phyloP scores from a whole-genome alignment of 2,113 vertebrate genomes.

The Poicephalus meyeri region DNA sequence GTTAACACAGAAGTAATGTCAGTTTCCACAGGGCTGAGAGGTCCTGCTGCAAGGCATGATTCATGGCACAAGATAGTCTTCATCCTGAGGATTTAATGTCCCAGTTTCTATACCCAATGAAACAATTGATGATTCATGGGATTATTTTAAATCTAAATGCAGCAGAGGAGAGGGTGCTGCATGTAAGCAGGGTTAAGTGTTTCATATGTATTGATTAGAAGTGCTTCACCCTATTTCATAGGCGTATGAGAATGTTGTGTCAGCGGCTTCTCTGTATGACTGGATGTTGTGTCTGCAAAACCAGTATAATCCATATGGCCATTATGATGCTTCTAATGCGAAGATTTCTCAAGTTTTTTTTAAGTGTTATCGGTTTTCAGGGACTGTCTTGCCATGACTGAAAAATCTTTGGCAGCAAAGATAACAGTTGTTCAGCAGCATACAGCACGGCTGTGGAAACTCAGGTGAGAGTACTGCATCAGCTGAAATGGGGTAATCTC shows the following conservation, averaged over 20 bases:
- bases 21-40: background rate
- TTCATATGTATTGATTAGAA: background rate
- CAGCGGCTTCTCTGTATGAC: background rate
- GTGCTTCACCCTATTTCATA: background rate
- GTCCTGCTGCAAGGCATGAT: background rate
- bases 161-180: background rate
- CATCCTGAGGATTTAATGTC: background rate
- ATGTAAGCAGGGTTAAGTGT: background rate
- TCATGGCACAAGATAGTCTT: background rate
- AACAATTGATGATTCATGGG: background rate
- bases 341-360: background rate
- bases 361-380: background rate
- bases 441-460: background rate
- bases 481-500: background rate
- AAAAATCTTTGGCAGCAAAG: background rate
- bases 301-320: no score
- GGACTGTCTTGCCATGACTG: background rate
- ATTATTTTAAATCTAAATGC: background rate
- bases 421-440: background rate
- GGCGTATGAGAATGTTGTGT: background rate
- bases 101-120: background rate
- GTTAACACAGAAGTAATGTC: background rate
- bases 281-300: accelerated
- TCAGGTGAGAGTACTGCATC: background rate
- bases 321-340: background rate